These are phyloP conservation scores for Rhorus exstirpatorius DNA, from an alignment of 2,888 invertebrate genomes.

Conservation along the genomic window DNA sequence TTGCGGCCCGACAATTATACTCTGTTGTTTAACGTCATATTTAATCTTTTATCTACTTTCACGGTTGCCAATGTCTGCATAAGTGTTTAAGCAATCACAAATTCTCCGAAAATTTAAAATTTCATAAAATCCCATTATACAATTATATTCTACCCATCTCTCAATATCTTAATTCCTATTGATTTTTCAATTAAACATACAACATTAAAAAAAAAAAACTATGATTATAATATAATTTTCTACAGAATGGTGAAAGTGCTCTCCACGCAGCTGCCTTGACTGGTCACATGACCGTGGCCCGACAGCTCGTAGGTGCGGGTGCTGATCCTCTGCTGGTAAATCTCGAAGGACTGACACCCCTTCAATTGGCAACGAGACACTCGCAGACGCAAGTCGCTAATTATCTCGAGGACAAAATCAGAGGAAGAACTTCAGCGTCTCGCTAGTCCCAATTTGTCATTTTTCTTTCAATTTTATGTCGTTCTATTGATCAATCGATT, in stretches of 20 bases:
- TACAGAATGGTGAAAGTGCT: conserved; percentile 96
- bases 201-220: not conserved
- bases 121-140: no score
- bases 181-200: not conserved
- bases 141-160: no score
- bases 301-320: conserved; percentile 91
- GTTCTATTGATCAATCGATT: conserved; percentile 36
- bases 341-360: conserved; percentile 90
- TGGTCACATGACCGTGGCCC: conserved; percentile 93
- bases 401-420: conserved; percentile 87
- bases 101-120: no score
- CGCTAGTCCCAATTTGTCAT: conserved; percentile 72
- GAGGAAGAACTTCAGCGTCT: conserved; percentile 77
- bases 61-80: no score
- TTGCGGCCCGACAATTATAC: no score
- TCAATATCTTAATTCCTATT: no score
- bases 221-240: conserved; percentile 64
- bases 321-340: conserved; percentile 90
- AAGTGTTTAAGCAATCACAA: no score
- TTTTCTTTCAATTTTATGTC: conserved; percentile 48
- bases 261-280: conserved; percentile 96
- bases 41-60: no score
- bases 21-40: no score
- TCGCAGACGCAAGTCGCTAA: conserved; percentile 87
- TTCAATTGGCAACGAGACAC: conserved; percentile 89